A percentile compares a stretch with the other conserved stretches of the same genome.
These are phyloP conservation scores for Hyposoter dolosus DNA, from an alignment of 2,888 invertebrate species.

Conservation along the genomic window DNA sequence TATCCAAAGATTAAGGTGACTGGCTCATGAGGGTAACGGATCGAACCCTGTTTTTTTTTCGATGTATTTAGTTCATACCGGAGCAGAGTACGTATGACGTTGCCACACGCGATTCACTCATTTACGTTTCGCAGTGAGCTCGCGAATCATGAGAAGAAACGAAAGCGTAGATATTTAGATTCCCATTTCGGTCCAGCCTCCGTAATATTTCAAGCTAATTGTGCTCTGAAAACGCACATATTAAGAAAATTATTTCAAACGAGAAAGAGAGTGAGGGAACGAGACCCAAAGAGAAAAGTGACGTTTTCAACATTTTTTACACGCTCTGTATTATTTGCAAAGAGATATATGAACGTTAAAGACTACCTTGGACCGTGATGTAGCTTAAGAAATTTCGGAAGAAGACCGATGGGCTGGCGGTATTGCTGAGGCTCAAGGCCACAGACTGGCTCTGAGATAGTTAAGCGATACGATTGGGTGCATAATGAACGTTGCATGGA, in stretches of 20 bases:
- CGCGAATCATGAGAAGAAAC: slow-evolving; percentile 22
- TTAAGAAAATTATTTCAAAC: slow-evolving; percentile 28
- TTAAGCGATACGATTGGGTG: slow-evolving; percentile 6
- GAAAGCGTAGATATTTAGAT: slow-evolving; percentile 41
- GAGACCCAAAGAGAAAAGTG: neutral
- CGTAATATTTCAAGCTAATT: slow-evolving; percentile 11
- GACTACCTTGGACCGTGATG: slow-evolving; percentile 38
- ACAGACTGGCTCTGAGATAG: slow-evolving; percentile 3
- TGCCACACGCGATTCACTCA: slow-evolving; percentile 58
- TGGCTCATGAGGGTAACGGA: neutral
- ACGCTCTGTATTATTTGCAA: slow-evolving; percentile 34
- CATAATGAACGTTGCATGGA: slow-evolving; percentile 6
- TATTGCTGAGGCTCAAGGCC: neutral
- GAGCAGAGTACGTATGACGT: neutral
- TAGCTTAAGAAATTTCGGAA: slow-evolving; percentile 17
- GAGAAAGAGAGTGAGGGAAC: neutral
- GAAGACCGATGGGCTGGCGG: neutral
- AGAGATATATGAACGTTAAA: slow-evolving; percentile 50
- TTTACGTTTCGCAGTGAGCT: slow-evolving; percentile 35
- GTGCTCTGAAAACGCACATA: slow-evolving; percentile 34
- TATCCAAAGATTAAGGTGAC: neutral
- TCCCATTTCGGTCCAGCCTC: slow-evolving; percentile 47
- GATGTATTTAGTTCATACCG: slow-evolving; percentile 21
- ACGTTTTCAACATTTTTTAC: slow-evolving; percentile 15
- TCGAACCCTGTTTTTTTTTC: neutral